These are phyloP conservation scores for Simalia tracyae DNA, from an alignment of 2,797 vertebrate species.

Conservation along the genomic window DNA sequence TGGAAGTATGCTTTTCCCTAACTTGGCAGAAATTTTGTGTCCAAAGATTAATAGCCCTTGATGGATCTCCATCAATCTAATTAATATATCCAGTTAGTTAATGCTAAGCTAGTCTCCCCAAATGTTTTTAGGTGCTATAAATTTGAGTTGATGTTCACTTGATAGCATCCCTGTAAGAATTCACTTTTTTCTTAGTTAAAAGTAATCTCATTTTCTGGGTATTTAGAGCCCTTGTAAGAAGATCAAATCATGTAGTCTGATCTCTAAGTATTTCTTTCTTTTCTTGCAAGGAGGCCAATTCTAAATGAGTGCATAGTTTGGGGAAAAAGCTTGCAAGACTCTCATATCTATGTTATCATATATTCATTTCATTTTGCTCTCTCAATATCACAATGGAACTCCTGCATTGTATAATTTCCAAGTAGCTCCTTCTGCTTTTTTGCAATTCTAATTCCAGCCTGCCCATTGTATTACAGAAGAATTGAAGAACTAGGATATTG, in stretches of 20 bases:
- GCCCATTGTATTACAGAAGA: conserved; percentile 77
- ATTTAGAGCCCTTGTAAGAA: conserved; percentile 17
- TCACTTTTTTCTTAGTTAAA: not conserved
- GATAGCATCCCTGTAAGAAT: conserved; percentile 4
- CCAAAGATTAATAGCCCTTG: not conserved
- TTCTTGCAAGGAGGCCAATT: conserved; percentile 26
- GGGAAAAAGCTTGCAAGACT: conserved; percentile 12
- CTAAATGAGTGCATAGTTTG: conserved; percentile 31
- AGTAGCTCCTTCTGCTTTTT: conserved; percentile 69
- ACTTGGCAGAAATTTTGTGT: not conserved
- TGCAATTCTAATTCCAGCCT: conserved; percentile 82
- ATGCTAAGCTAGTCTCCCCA: not conserved
- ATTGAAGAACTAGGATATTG: conserved; percentile 66
- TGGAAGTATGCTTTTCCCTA: not conserved
- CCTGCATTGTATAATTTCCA: conserved; percentile 76
- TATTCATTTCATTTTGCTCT: conserved; percentile 73
- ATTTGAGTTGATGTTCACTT: not conserved
- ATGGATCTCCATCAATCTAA: not conserved
- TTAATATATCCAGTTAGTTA: not conserved
- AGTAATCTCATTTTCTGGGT: conserved; percentile 38
- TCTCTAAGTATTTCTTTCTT: conserved; percentile 27
- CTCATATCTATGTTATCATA: conserved; percentile 62
- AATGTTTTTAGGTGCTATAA: not conserved
- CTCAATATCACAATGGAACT: conserved; percentile 63
- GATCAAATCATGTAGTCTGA: conserved; percentile 33